Evolutionary conservation across 2,113 vertebrate genomes (phyloP).

Genomic region (Notechis scutatus): DNA sequence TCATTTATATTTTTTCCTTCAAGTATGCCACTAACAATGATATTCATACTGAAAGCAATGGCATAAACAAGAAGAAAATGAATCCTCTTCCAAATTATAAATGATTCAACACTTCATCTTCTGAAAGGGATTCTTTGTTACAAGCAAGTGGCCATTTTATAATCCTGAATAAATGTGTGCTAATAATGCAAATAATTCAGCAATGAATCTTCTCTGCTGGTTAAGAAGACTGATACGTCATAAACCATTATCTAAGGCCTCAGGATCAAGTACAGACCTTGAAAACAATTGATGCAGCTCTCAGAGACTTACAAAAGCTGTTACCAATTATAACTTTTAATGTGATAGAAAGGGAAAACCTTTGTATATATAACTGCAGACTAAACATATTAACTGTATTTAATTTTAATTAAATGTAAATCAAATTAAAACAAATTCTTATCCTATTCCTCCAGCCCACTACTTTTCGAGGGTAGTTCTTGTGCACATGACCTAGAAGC

Average conservation of each 20-base stretch:
- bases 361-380: neutral
- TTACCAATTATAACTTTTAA: neutral
- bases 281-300: neutral
- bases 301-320: neutral
- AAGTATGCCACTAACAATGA: neutral
- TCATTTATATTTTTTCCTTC: neutral
- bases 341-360: neutral
- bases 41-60: neutral
- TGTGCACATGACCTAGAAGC: neutral
- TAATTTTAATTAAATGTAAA: neutral
- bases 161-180: neutral
- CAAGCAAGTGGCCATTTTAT: neutral
- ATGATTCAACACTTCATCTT: neutral
- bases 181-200: neutral
- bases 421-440: neutral
- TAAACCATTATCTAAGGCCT: neutral
- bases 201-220: neutral
- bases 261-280: neutral
- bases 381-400: neutral
- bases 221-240: neutral
- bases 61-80: neutral
- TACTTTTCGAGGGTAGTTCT: neutral
- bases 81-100: neutral
- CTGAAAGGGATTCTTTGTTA: neutral
- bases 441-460: neutral